phyloP scores from a whole-genome alignment of 1,140 invertebrate species.

The Magallana gigas region DNA sequence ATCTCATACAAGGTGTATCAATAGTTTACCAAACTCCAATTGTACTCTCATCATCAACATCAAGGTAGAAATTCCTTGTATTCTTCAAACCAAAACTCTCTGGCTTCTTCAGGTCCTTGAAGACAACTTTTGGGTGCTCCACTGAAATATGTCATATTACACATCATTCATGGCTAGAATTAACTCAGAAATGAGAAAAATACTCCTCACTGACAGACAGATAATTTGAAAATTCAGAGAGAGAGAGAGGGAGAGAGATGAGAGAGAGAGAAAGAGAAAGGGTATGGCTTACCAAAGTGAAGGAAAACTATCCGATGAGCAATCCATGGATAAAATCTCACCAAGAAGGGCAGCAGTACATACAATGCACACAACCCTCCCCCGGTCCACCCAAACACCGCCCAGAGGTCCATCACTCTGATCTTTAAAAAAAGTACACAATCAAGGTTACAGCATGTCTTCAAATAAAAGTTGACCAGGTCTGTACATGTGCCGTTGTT shows the following conservation, averaged over 20 bases:
- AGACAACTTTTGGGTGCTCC: slow-evolving; percentile 44
- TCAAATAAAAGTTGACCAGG: too few species aligned
- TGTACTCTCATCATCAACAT: slow-evolving; percentile 82
- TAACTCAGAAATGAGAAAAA: not conserved
- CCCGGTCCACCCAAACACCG: not conserved
- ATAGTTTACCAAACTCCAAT: slow-evolving; percentile 82
- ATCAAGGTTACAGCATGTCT: too few species aligned
- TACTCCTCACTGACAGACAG: not conserved
- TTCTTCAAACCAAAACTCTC: slow-evolving; percentile 68
- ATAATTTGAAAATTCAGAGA: not conserved
- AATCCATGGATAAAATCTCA: slow-evolving; percentile 43
- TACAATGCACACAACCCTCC: slow-evolving; percentile 20
- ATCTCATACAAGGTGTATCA: too few species aligned
- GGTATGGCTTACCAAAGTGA: slow-evolving; percentile 26
- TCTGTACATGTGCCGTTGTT: too few species aligned
- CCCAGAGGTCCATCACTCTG: not conserved
- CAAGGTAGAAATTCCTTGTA: slow-evolving; percentile 83
- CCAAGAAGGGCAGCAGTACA: slow-evolving; percentile 21
- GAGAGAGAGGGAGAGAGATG: not conserved
- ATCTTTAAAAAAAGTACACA: too few species aligned
- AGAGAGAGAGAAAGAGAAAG: not conserved
- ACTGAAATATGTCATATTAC: not conserved
- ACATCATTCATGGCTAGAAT: not conserved
- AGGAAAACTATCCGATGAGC: slow-evolving; percentile 38
- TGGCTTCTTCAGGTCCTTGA: slow-evolving; percentile 77